These are phyloP conservation scores for Hycleus phaleratus DNA, from an alignment of 1,140 invertebrate species.

Conservation along the genomic window DNA sequence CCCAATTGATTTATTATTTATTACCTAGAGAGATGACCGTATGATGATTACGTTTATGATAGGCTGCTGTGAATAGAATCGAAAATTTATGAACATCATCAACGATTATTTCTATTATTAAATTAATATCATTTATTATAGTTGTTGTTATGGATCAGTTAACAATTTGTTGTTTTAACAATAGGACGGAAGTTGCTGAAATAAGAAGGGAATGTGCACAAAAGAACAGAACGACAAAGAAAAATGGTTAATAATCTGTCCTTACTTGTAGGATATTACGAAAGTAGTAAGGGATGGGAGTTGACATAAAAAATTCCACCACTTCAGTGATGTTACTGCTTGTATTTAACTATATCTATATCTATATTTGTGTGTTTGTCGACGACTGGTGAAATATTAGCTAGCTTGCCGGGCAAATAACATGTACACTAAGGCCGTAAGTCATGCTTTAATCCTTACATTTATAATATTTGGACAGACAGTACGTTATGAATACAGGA, in stretches of 20 bases:
- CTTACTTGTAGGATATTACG: slow-evolving; percentile 16
- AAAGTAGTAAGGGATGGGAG: slow-evolving; percentile 14
- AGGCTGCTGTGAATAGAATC: slow-evolving; percentile 5
- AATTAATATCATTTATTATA: too few relatives aligned
- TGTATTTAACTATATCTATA: neutral
- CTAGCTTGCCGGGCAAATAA: slow-evolving; percentile 21
- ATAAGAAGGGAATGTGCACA: neutral
- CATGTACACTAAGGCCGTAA: slow-evolving; percentile 24
- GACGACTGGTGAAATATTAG: slow-evolving; percentile 22
- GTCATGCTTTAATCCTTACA: slow-evolving; percentile 26
- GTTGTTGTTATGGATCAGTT: neutral
- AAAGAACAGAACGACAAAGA: slow-evolving; percentile 10
- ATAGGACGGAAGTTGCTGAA: neutral
- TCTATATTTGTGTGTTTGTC: neutral
- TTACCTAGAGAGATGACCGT: slow-evolving; percentile 1
- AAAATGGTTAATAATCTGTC: slow-evolving; percentile 17
- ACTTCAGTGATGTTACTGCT: slow-evolving; percentile 21
- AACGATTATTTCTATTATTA: too few relatives aligned
- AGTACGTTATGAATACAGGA: slow-evolving; percentile 9
- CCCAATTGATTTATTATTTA: slow-evolving; percentile 11
- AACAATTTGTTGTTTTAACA: neutral
- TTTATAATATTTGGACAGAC: slow-evolving; percentile 26
- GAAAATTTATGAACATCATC: neutral
- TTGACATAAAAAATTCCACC: slow-evolving; percentile 18
- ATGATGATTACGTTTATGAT: slow-evolving; percentile 7